These are phyloP conservation scores for Saccostrea echinata DNA, from an alignment of 1,140 invertebrate species.

Conservation along the genomic window DNA sequence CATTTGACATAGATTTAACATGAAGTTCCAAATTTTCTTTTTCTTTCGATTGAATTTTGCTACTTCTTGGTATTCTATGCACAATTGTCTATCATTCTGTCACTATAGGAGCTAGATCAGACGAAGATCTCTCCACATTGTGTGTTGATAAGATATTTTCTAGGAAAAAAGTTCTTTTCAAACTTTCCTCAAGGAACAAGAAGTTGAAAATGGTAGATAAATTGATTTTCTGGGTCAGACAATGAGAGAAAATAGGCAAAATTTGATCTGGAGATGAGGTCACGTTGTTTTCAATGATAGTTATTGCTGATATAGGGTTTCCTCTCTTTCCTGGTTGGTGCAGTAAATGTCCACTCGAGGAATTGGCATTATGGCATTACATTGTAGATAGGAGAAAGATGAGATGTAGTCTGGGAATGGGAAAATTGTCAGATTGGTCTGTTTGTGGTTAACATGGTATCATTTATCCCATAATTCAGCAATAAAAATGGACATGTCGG, in stretches of 20 bases:
- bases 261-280: slow-evolving; percentile 15
- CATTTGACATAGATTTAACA: background rate
- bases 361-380: background rate
- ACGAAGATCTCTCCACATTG: background rate
- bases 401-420: slow-evolving; percentile 5
- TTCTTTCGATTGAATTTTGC: background rate
- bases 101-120: background rate
- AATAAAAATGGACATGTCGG: slow-evolving; percentile 7
- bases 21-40: background rate
- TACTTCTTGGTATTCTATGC: background rate
- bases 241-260: background rate
- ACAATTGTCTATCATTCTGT: background rate
- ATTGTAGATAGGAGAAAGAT: background rate
- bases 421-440: background rate
- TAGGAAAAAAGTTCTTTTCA: background rate
- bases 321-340: background rate
- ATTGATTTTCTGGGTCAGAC: background rate
- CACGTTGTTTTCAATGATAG: background rate
- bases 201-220: background rate
- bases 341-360: slow-evolving; percentile 16
- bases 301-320: background rate
- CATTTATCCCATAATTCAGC: slow-evolving; percentile 21
- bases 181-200: background rate
- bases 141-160: background rate
- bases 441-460: slow-evolving; percentile 11